A percentile compares a stretch with the other conserved stretches of the same genome.
Evolutionary conservation across 1,140 invertebrate species (phyloP).

Genomic region (Sitophilus oryzae): DNA sequence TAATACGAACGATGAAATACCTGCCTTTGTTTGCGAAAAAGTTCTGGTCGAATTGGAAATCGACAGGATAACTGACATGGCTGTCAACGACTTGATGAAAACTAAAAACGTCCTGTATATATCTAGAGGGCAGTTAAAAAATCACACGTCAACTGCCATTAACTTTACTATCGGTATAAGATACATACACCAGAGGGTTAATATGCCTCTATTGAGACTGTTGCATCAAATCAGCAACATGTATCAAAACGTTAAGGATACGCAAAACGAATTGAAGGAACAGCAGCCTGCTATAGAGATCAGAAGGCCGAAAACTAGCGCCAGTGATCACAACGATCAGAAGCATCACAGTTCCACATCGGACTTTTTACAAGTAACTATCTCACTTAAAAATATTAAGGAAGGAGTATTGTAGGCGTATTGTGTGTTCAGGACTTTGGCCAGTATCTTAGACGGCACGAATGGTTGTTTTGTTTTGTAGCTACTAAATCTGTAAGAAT

Average conservation of each 20-base stretch:
- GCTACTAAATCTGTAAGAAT: too few species aligned
- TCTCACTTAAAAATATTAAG: background rate
- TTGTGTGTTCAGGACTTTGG: too few species aligned
- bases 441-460: too few species aligned
- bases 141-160: slow-evolving; percentile 80
- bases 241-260: slow-evolving; percentile 96
- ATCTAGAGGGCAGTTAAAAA: slow-evolving; percentile 78
- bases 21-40: slow-evolving; percentile 88
- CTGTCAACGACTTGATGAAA: slow-evolving; percentile 76
- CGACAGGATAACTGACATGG: slow-evolving; percentile 83
- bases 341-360: slow-evolving; percentile 37
- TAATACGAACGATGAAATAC: slow-evolving; percentile 55
- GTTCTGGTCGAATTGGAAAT: slow-evolving; percentile 84
- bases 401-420: too few species aligned
- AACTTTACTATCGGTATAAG: slow-evolving; percentile 78
- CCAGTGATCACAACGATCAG: slow-evolving; percentile 38
- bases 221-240: slow-evolving; percentile 95
- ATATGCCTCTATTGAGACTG: slow-evolving; percentile 85
- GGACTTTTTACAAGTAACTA: slow-evolving; percentile 16
- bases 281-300: slow-evolving; percentile 48
- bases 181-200: slow-evolving; percentile 86
- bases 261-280: slow-evolving; percentile 79
- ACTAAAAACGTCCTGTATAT: slow-evolving; percentile 78
- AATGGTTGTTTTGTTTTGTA: too few species aligned
- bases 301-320: slow-evolving; percentile 38